A percentile compares a stretch with the other conserved stretches of the same genome.
phyloP scores from a whole-genome alignment of 2,113 vertebrate genomes.

The Malurus melanocephalus region DNA sequence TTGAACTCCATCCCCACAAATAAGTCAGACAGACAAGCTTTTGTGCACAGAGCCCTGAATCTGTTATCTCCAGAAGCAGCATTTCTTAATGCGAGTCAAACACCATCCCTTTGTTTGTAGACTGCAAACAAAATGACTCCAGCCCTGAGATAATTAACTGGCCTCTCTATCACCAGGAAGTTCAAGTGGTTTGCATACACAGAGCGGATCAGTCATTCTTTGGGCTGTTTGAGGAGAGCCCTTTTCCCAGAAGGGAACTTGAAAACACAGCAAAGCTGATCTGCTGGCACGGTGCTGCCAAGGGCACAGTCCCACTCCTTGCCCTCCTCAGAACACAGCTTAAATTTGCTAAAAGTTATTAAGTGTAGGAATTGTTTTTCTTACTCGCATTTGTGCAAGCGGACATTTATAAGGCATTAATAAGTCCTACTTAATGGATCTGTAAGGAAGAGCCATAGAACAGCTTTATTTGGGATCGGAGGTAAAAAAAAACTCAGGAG shows the following conservation, averaged over 20 bases:
- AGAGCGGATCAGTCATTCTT: background rate
- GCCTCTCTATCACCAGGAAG: background rate
- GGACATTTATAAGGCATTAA: background rate
- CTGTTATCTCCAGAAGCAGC: constrained; percentile 19
- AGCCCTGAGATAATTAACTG: constrained; percentile 44
- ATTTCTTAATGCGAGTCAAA: background rate
- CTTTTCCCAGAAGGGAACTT: background rate
- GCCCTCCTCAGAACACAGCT: background rate
- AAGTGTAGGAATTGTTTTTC: background rate
- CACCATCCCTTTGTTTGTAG: constrained; percentile 40
- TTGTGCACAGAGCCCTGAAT: background rate
- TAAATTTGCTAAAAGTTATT: background rate
- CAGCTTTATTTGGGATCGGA: background rate
- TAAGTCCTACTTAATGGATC: background rate
- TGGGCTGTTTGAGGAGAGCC: background rate
- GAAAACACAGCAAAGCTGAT: background rate
- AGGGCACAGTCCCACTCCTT: background rate
- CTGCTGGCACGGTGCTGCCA: background rate
- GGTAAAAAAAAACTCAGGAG: background rate
- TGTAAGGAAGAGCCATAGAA: background rate
- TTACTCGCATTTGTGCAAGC: background rate
- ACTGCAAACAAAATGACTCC: constrained; percentile 50
- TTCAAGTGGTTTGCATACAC: constrained; percentile 25
- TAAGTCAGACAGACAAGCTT: background rate
- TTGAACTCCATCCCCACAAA: background rate